These are phyloP conservation scores for Coregonus suidteri DNA, from an alignment of 2,797 vertebrate genomes.

Conservation along the genomic window DNA sequence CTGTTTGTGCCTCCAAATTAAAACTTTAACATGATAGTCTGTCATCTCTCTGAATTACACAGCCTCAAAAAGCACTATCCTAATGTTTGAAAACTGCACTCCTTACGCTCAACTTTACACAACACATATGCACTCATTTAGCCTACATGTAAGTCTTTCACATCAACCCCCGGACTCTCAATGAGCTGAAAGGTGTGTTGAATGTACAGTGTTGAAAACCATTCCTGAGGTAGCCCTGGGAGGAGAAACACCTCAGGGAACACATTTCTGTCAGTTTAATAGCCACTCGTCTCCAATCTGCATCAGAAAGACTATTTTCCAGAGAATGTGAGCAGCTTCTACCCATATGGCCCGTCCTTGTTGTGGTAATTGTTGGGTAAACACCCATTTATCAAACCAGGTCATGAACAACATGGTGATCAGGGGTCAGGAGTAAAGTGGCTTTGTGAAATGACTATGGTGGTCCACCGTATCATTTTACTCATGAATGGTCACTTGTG, in stretches of 20 bases:
- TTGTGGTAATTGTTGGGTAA: background rate
- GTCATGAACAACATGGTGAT: background rate
- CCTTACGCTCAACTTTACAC: background rate
- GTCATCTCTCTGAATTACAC: background rate
- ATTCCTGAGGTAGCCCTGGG: too few relatives aligned
- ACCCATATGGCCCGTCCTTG: background rate
- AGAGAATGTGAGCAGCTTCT: background rate
- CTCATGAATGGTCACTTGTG: background rate
- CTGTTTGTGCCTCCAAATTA: background rate
- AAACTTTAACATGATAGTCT: background rate
- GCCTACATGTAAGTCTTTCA: background rate
- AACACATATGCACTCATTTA: background rate
- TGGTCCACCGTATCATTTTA: conserved; percentile 10
- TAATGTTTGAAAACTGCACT: too few relatives aligned
- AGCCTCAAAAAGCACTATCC: background rate
- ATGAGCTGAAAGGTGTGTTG: too few relatives aligned
- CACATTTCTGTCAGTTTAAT: background rate
- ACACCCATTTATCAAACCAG: background rate
- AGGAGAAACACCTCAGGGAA: background rate
- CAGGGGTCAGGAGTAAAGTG: background rate
- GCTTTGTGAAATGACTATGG: conserved; percentile 9
- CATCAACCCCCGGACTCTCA: background rate
- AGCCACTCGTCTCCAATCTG: background rate
- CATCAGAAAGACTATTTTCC: background rate
- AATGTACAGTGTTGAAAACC: too few relatives aligned